Conservation (phyloP, 2,888 invertebrate species). For the Caenorhabditis zanzibari region DNA sequence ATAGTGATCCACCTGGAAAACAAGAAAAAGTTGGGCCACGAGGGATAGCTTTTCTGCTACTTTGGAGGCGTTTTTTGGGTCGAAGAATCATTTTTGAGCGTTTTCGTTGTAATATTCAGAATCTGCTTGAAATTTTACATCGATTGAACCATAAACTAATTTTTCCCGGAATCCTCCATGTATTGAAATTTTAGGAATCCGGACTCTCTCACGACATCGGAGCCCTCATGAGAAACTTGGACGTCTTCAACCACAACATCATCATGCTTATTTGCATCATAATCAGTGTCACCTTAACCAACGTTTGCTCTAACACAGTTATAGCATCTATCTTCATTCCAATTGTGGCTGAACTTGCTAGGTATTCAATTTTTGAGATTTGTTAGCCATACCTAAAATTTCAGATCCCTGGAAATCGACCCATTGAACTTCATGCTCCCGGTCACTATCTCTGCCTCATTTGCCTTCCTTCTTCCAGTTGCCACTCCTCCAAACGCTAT, state of each 20-base stretch:
- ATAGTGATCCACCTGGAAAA: no score
- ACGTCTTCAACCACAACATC: slow-evolving; percentile 87
- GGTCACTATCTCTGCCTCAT: slow-evolving; percentile 83
- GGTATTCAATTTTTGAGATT: slow-evolving; percentile 36
- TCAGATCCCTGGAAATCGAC: slow-evolving; percentile 75
- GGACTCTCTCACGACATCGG: slow-evolving; percentile 90
- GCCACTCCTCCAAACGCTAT: slow-evolving; percentile 95
- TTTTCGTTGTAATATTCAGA: no score
- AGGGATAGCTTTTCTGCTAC: no score
- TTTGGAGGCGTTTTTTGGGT: no score
- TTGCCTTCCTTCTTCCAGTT: slow-evolving; percentile 87
- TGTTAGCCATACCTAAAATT: slow-evolving; percentile 4
- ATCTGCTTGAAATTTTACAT: no score
- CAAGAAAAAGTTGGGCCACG: no score
- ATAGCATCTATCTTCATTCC: slow-evolving; percentile 93
- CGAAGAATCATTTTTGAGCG: no score
- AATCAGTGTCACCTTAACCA: slow-evolving; percentile 91
- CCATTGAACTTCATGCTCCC: slow-evolving; percentile 84
- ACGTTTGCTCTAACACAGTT: slow-evolving; percentile 91
- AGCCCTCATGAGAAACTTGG: slow-evolving; percentile 87
- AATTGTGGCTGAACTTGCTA: slow-evolving; percentile 85
- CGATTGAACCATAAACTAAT: no score
- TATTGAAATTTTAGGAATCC: no score
- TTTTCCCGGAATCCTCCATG: no score
- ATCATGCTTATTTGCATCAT: slow-evolving; percentile 90